Evolutionary conservation across 2,113 vertebrate species (phyloP), one percentile per base, ranked within the genome.

Genomic region (Strigops habroptila): DNA sequence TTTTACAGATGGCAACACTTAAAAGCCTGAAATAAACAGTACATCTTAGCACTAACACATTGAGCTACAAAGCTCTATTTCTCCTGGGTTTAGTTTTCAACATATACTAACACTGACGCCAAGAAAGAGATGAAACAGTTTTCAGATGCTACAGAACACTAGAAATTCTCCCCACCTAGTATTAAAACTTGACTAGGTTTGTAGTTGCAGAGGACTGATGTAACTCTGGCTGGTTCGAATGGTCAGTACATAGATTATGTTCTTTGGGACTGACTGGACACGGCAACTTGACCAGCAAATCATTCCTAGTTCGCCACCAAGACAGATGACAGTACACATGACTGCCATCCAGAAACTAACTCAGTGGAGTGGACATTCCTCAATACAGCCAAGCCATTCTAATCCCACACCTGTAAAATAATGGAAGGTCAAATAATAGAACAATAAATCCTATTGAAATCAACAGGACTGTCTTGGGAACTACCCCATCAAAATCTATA

Each of bases 21-120:
- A 86, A 71, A 95, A 93, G 28, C 14, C 76, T 60, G 67, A 95
- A 94, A 86, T 74, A 93, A 96, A 91, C 70, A 82, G 67, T 60
- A 12, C 59, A 65, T 80, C 86, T 94, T 63, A 80, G 53, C 55
- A 71, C 21, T 22, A 88, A 79, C 49, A 83, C 8, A 13, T 59
- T 74, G 60, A 81, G 64, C 67, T 64, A 83, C 43, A 83, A 68
- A 74, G 46, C 30, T 71, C 33, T 33, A 10, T 14, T 70, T 14
- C 51, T 71, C 76, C 48, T 67, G 48, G 4, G 14, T 81, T 83
- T 67, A 86, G 35, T 52, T 62, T 44, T 41, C 39, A 67, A 68
- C 17, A 43, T 18, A 21, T 0, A 67, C 63, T 52, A 63, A 82
- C 25, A 24, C 3, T 31, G 28, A 12, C 78, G 71, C 64, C 25